These are phyloP conservation scores for Amiota minor DNA, from an alignment of 2,888 invertebrate genomes.

Conservation along the genomic window DNA sequence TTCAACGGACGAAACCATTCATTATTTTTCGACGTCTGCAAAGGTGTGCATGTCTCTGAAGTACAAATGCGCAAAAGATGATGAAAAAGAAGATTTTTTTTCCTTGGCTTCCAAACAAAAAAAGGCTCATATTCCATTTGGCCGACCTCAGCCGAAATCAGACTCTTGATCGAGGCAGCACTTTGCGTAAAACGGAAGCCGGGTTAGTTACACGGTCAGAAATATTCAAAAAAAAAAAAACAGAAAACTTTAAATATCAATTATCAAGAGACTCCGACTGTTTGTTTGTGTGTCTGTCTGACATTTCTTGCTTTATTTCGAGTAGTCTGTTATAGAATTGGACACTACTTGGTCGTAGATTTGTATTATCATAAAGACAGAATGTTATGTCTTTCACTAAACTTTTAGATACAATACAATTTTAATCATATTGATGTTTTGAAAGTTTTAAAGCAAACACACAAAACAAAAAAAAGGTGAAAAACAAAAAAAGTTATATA, in stretches of 20 bases:
- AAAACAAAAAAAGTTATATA: not conserved
- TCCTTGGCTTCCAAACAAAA: constrained; percentile 4
- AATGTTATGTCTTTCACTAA: too few relatives aligned
- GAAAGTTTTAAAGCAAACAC: too few relatives aligned
- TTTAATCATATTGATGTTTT: too few relatives aligned
- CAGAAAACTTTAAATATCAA: constrained; percentile 3
- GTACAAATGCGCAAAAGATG: too few relatives aligned
- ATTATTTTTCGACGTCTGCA: not conserved
- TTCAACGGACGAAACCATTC: too few relatives aligned
- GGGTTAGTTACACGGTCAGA: constrained; percentile 52
- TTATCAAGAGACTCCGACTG: constrained; percentile 6
- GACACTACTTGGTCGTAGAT: too few relatives aligned
- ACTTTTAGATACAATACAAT: too few relatives aligned
- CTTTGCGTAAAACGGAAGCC: constrained; percentile 62
- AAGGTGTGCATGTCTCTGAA: not conserved
- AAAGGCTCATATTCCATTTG: constrained; percentile 53
- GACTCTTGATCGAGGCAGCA: constrained; percentile 18
- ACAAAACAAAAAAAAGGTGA: too few relatives aligned
- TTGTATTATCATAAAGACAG: too few relatives aligned
- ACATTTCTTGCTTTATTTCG: too few relatives aligned
- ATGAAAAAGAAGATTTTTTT: constrained; percentile 10
- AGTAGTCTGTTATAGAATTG: too few relatives aligned
- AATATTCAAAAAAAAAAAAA: constrained; percentile 20
- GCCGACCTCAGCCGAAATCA: constrained; percentile 23
- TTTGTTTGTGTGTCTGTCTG: not conserved